Conservation (phyloP, 2,888 invertebrate genomes). For the Agrochola lota region DNA sequence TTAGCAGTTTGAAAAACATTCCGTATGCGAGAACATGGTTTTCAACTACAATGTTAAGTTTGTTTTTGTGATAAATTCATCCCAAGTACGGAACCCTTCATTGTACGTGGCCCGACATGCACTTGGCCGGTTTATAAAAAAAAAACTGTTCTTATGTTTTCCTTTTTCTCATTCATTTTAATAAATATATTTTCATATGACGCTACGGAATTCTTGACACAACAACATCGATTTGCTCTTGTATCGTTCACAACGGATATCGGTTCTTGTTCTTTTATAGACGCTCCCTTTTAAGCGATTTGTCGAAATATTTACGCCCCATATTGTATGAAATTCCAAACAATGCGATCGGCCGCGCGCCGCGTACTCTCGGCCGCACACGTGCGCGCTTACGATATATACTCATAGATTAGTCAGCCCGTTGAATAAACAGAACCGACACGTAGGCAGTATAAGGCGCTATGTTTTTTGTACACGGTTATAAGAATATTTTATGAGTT, state of each 20-base stretch:
- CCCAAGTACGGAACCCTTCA: too few species aligned
- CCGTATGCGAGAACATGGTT: too few species aligned
- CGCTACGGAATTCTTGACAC: conserved; percentile 15
- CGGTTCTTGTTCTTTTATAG: conserved; percentile 82
- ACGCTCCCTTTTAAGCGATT: conserved; percentile 85
- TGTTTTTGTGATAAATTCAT: too few species aligned
- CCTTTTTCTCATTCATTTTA: neutral
- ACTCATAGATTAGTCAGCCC: conserved; percentile 75
- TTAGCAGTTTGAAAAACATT: too few species aligned
- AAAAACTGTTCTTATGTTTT: neutral
- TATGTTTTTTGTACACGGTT: conserved; percentile 47
- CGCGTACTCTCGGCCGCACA: conserved; percentile 73
- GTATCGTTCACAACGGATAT: conserved; percentile 73
- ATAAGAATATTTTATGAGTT: conserved; percentile 37
- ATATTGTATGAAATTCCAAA: conserved; percentile 89
- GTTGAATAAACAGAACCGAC: conserved; percentile 80
- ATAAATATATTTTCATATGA: conserved; percentile 1
- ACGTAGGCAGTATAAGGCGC: conserved; percentile 65
- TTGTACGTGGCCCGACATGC: too few species aligned
- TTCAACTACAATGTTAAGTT: too few species aligned
- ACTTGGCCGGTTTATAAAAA: too few species aligned
- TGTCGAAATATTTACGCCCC: conserved; percentile 89
- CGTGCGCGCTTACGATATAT: conserved; percentile 81
- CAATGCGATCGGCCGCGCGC: conserved; percentile 81
- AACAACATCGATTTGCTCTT: conserved; percentile 42